phyloP scores from a whole-genome alignment of 2,113 vertebrate genomes.

The Cebidichthys violaceus region DNA sequence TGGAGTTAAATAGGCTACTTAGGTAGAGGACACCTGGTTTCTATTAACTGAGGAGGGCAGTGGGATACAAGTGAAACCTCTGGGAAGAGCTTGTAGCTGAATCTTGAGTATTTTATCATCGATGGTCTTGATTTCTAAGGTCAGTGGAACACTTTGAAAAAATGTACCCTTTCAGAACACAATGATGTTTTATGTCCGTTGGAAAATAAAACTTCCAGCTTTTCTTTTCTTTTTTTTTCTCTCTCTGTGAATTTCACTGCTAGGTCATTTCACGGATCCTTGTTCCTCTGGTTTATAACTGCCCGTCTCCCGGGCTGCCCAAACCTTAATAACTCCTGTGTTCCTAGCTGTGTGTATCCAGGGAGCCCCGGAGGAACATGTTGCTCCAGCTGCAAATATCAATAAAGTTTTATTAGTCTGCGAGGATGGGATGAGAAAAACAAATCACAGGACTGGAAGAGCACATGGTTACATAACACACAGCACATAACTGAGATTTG shows the following conservation, averaged over 20 bases:
- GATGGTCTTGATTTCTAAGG: too few relatives aligned
- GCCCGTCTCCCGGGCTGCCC: slow-evolving; percentile 14
- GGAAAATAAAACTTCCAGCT: neutral
- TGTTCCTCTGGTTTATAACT: slow-evolving; percentile 30
- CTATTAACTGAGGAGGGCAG: neutral
- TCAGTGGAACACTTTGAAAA: too few relatives aligned
- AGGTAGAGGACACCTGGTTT: neutral
- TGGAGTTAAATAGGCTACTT: neutral
- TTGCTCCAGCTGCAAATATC: slow-evolving; percentile 47
- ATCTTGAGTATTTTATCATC: neutral
- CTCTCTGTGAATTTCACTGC: slow-evolving; percentile 6
- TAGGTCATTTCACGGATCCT: slow-evolving; percentile 22
- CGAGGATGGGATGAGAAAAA: slow-evolving; percentile 29
- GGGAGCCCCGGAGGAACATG: slow-evolving; percentile 41
- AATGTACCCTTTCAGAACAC: neutral
- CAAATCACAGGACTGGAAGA: slow-evolving; percentile 27
- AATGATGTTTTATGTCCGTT: neutral
- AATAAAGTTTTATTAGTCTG: slow-evolving; percentile 60
- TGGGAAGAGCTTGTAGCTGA: neutral
- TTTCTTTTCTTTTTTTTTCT: neutral
- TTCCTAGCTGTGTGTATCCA: slow-evolving; percentile 35
- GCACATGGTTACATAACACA: neutral
- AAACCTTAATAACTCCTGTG: slow-evolving; percentile 34
- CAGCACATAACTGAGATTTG: slow-evolving; percentile 15
- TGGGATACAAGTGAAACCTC: neutral